Base-by-base conservation (phyloP, 2,888 invertebrate genomes). In the Trachelus iudaicus region DNA sequence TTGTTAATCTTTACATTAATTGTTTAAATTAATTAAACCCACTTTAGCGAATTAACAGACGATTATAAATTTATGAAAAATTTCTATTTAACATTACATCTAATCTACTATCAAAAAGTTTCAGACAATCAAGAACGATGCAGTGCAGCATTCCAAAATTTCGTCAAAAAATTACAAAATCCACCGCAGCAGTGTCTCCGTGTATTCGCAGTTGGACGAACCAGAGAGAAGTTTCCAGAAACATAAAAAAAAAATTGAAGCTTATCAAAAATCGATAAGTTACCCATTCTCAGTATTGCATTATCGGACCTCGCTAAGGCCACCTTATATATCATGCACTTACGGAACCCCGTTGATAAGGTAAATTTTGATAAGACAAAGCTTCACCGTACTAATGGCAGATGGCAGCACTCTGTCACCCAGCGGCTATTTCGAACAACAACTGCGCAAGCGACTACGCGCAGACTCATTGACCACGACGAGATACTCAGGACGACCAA, bases 401-500 rank as follows among this genome's bases (percentile, higher is more conserved):
- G 91, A 89, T 90, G 91, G 89, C 91, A 88, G 81, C 88, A 90
- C 85, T 69, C 78, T 77, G 78, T 80, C 80, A 86, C 84, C 84
- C 85, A 86, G 84, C 87, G 23, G 40, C 85, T 82, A 85, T 86
- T 87, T 83, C 82, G 80, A 56, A 56, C 1, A 2, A 71, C 13
- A 75, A 85, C 85, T 86, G 91, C 91, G 91, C 90, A 89, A 80
- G 83, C 81, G 81, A 75, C 78, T 82, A 80, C 85, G 91, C 91
- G 90, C 90, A 90, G 82, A 88, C 85, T 85, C 89, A 91, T 91
- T 90, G 90, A 91, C 90, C 88, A 89, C 81, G 71, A 76, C 69
- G 56, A 81, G 80, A 69, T 78, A 73, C 77, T 76, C 79, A 80
- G 81, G 40, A 56, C 23, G 40, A 56, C 88, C 87, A 88, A 87